These are phyloP conservation scores for Halichoerus grypus DNA, from an alignment of 2,113 vertebrate genomes.

Conservation along the genomic window DNA sequence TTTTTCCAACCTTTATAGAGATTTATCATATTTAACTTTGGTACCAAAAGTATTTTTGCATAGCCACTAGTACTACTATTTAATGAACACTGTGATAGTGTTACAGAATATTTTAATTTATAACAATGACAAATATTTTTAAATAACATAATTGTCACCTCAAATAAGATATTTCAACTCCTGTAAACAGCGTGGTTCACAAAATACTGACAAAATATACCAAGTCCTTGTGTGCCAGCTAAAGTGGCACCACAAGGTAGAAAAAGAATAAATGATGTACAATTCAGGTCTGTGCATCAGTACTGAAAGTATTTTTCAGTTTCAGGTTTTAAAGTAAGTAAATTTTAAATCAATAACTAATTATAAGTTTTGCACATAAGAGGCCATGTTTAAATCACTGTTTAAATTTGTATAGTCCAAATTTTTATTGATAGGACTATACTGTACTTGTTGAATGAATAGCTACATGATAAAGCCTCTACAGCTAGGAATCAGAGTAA, in stretches of 20 bases:
- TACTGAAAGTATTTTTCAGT: constrained; percentile 74
- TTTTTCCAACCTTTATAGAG: neutral
- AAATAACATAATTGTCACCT: neutral
- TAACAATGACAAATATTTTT: neutral
- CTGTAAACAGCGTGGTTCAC: neutral
- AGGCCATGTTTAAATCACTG: neutral
- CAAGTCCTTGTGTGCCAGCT: neutral
- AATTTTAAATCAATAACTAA: neutral
- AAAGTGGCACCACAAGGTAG: neutral
- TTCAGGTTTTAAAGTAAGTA: constrained; percentile 56
- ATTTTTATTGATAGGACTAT: neutral
- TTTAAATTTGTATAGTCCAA: neutral
- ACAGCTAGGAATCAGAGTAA: neutral
- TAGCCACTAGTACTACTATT: neutral
- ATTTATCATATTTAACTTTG: neutral
- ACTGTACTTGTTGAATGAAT: neutral
- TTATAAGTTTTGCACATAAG: neutral
- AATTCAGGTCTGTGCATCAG: neutral
- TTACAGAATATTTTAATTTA: neutral
- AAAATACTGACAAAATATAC: constrained; percentile 1
- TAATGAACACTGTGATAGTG: neutral
- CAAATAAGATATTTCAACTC: neutral
- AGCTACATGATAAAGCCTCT: neutral
- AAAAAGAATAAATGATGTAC: constrained; percentile 4
- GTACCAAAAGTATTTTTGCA: neutral